Evolutionary conservation across 1,140 invertebrate genomes (phyloP).

Genomic region (Solen grandis): DNA sequence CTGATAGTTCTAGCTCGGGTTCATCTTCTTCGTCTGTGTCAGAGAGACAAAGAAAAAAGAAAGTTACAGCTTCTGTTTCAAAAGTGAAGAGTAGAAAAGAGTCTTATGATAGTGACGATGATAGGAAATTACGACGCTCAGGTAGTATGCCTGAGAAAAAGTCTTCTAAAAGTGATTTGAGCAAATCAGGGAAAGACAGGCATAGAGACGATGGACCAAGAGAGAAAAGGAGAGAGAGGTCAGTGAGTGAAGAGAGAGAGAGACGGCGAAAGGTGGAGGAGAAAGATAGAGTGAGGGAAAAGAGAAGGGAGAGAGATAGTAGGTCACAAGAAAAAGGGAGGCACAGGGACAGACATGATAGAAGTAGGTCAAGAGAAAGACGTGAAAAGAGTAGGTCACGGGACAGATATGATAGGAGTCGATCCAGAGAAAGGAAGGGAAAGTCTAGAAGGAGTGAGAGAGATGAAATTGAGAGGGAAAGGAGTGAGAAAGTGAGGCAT

Average conservation of each 20-base stretch:
- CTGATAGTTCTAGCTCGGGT: conserved; percentile 58
- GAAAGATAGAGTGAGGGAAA: conserved; percentile 23
- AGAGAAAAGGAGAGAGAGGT: conserved; percentile 41
- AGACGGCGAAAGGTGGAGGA: conserved; percentile 40
- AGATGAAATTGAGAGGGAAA: conserved; percentile 6
- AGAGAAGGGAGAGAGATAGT: conserved; percentile 13
- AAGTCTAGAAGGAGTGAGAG: conserved; percentile 5
- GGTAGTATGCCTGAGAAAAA: no score
- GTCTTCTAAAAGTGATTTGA: conserved; percentile 8
- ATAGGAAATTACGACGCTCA: conserved; percentile 13
- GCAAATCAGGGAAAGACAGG: conserved; percentile 19
- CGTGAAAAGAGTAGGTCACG: conserved; percentile 16
- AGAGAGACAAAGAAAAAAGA: conserved; percentile 20
- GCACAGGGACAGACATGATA: conserved; percentile 3
- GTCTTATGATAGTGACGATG: conserved; percentile 10
- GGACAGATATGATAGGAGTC: conserved; percentile 14
- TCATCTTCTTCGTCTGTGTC: conserved; percentile 49
- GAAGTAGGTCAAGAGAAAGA: conserved; percentile 40
- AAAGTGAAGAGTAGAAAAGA: conserved; percentile 13
- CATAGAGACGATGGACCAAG: conserved; percentile 31
- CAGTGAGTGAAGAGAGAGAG: conserved; percentile 22
- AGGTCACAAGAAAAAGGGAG: conserved; percentile 14
- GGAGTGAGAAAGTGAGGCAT: conserved; percentile 1
- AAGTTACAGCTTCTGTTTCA: no score
- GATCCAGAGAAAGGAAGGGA: conserved; percentile 27